Conservation (phyloP, 2,797 vertebrate species). For the Erethizon dorsatum region DNA sequence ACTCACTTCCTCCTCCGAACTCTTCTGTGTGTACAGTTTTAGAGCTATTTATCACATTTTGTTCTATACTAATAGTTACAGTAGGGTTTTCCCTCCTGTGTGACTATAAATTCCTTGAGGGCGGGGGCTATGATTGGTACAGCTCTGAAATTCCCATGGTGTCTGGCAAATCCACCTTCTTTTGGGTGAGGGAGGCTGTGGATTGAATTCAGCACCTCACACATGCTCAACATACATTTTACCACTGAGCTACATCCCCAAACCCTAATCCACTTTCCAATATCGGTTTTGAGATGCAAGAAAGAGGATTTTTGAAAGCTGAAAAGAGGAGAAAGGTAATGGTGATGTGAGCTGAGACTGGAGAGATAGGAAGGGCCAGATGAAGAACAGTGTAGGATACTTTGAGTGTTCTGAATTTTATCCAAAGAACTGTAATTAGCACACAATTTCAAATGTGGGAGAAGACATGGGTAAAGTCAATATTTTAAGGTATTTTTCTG, state of each 20-base stretch:
- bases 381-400: neutral
- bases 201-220: neutral
- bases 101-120: neutral
- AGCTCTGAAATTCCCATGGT: neutral
- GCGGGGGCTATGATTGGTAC: neutral
- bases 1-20: neutral
- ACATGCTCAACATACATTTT: neutral
- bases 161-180: neutral
- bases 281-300: neutral
- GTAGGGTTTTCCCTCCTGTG: neutral
- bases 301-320: neutral
- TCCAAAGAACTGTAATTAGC: neutral
- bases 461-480: neutral
- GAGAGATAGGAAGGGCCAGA: neutral
- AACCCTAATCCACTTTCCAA: neutral
- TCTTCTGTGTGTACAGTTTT: neutral
- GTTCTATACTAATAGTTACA: neutral
- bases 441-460: conserved; percentile 21
- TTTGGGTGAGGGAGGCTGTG: neutral
- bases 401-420: conserved; percentile 24
- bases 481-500: neutral
- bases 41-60: neutral
- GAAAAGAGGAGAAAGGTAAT: neutral
- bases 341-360: neutral
- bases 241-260: neutral